These are phyloP conservation scores for Phrynocephalus guinanensis DNA, from an alignment of 2,797 vertebrate genomes.

Conservation along the genomic window DNA sequence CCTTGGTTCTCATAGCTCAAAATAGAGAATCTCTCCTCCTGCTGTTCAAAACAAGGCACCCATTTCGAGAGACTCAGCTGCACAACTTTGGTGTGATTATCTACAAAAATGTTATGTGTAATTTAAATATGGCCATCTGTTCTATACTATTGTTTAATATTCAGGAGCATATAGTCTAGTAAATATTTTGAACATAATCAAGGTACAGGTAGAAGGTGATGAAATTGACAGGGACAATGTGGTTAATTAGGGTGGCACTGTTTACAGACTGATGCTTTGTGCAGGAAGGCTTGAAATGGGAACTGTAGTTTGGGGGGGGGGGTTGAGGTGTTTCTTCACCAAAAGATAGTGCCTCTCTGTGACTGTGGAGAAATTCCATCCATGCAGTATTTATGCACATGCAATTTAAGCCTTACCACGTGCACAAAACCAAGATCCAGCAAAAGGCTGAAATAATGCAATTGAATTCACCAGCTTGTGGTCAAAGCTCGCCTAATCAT, in stretches of 20 bases:
- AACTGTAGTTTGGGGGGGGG: not conserved
- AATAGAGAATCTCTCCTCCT: slow-evolving; percentile 56
- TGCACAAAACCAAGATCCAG: no score
- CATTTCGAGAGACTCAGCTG: not conserved
- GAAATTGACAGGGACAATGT: not conserved
- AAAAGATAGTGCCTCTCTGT: not conserved
- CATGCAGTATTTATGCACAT: no score
- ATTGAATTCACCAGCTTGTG: no score
- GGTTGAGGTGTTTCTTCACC: not conserved
- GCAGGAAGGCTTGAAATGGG: not conserved
- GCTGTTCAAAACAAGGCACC: slow-evolving; percentile 2
- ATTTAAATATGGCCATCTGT: not conserved
- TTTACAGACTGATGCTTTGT: not conserved
- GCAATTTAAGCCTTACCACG: no score
- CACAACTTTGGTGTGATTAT: not conserved
- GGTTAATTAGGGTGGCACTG: not conserved
- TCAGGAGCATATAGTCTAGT: not conserved
- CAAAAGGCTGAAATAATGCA: no score
- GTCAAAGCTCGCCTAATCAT: no score
- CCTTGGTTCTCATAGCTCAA: slow-evolving; percentile 17
- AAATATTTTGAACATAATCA: slow-evolving; percentile 8
- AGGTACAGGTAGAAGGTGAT: not conserved
- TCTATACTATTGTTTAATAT: slow-evolving; percentile 13
- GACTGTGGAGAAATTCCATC: no score
- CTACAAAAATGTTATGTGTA: not conserved